Base-by-base conservation (phyloP, 2,888 invertebrate species). In the Labia minor region DNA sequence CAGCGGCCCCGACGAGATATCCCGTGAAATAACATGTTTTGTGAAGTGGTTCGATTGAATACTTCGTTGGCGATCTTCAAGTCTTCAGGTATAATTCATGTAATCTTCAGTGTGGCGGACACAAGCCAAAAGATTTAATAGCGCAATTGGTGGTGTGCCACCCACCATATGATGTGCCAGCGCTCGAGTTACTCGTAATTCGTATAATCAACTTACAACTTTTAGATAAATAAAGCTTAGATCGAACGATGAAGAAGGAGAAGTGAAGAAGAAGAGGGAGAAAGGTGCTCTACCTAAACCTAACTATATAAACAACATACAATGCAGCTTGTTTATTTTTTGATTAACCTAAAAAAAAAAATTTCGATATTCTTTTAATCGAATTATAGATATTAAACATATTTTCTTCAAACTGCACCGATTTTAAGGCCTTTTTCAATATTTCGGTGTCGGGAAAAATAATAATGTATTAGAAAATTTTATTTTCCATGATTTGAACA, bases 1-100 rank as follows among this genome's bases (percentile, higher is more conserved):
- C 26, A 26, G 26, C 26, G 26, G 26, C 4, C 26, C 26, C 4
- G 8, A 3, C 4, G 8, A 26, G 49, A 49, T 49, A 49, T 49
- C 6, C 49, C 49, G n/a, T 16, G 49, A 49, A 49, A 49, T 49
- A 49, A 49, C 49, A 49, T 49, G 49, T 49, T 49, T 49, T 49
- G 49, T 49, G n/a, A 49, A 49, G 49, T 49, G 49, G 49, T 49
- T 49, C 49, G 49, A 49, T 49, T 49, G 49, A 49, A 49, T 49
- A 49, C 49, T 49, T 49, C 49, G 49, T 49, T 49, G 49, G 49
- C 49, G 49, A 49, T 49, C 49, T 49, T 49, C 49, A 49, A 26
- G n/a, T 49, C 16, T 49, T 11, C 14, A 49, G n/a, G 49, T 49
- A 49, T 49, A 49, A 49, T 49, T 49, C 49, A 49, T 49, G 49